A percentile compares a stretch with the other conserved stretches of the same genome.
Conservation (phyloP, 2,888 invertebrate genomes). For the Acrobasis consociella region DNA sequence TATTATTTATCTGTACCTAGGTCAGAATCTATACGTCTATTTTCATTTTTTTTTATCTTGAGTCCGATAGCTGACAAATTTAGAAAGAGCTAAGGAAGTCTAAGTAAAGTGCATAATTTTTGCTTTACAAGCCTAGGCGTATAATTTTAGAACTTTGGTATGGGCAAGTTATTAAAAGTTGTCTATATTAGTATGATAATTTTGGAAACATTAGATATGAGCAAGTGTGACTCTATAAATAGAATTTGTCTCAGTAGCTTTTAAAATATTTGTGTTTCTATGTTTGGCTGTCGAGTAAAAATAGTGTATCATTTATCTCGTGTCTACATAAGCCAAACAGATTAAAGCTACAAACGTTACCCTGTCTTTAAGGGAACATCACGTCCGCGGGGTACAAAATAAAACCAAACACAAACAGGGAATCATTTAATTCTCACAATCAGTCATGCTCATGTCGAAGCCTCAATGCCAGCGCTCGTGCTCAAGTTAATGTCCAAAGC, state of each 20-base stretch:
- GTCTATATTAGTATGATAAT: too few species aligned
- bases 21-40: too few species aligned
- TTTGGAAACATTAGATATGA: too few species aligned
- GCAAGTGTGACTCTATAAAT: background rate
- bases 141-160: too few species aligned
- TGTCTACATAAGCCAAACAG: slow-evolving; percentile 59
- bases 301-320: background rate
- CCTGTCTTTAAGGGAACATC: slow-evolving; percentile 54
- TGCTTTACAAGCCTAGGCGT: too few species aligned
- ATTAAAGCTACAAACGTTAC: slow-evolving; percentile 50
- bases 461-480: slow-evolving; percentile 59
- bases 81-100: too few species aligned
- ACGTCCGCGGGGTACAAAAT: slow-evolving; percentile 47
- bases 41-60: too few species aligned
- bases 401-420: slow-evolving; percentile 66
- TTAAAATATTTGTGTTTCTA: background rate
- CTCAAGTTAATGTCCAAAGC: slow-evolving; percentile 51
- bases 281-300: slow-evolving; percentile 14
- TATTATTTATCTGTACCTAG: too few species aligned
- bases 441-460: slow-evolving; percentile 76
- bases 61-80: too few species aligned
- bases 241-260: background rate
- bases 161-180: too few species aligned
- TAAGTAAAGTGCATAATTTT: too few species aligned
- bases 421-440: slow-evolving; percentile 65